Percentiles rank a stretch among this genome's conserved stretches.
Evolutionary conservation across 1,140 invertebrate genomes (phyloP).

Genomic region (Phenacoccus solenopsis): DNA sequence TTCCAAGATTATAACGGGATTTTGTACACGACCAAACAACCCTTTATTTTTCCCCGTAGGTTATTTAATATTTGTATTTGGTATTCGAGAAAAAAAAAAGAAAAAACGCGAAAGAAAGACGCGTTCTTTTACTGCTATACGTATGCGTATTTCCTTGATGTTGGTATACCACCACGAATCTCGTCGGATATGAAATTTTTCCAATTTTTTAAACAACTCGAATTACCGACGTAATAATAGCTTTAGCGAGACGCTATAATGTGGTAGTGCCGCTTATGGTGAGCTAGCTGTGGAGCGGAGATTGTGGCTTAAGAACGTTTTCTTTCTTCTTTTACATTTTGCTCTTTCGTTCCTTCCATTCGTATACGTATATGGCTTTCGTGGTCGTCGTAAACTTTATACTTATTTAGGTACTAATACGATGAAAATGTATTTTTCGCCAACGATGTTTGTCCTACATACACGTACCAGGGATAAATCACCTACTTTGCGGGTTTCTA

Average conservation of each 20-base stretch:
- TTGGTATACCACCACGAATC: not conserved
- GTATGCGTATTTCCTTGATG: no score
- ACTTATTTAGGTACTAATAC: no score
- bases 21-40: not conserved
- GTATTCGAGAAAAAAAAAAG: no score
- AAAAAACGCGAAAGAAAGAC: not conserved
- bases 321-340: not conserved
- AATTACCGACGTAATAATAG: not conserved
- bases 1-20: not conserved
- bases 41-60: not conserved
- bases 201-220: not conserved
- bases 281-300: no score
- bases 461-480: no score
- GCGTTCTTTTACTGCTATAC: not conserved
- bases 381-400: not conserved
- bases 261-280: no score
- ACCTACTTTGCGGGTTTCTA: no score
- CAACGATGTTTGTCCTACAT: no score
- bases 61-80: slow-evolving; percentile 4
- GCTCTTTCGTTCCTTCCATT: not conserved
- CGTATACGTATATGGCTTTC: no score
- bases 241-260: no score
- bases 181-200: not conserved
- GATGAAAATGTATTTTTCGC: no score
- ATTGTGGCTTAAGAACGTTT: no score